A percentile compares a stretch with the other conserved stretches of the same genome.
These are phyloP conservation scores for Aquatica leii DNA, from an alignment of 2,888 invertebrate genomes.

Conservation along the genomic window DNA sequence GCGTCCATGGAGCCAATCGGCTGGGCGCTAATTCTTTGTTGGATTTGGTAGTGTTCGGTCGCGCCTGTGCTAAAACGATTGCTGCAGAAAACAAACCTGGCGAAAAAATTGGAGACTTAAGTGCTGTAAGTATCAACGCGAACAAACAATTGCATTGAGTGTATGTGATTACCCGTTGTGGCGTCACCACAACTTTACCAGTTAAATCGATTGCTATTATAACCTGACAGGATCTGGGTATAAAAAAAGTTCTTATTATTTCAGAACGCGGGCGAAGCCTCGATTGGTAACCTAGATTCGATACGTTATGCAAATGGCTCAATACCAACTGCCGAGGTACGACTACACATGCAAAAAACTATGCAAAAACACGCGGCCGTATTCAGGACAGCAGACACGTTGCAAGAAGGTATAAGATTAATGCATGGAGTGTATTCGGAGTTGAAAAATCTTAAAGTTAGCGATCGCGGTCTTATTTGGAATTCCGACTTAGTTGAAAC, in stretches of 20 bases:
- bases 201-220: too few species aligned
- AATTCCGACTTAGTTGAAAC: conserved; percentile 97
- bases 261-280: conserved; percentile 89
- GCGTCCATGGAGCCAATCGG: conserved; percentile 98
- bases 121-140: conserved; percentile 70
- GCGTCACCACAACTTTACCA: too few species aligned
- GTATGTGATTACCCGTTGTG: too few species aligned
- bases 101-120: conserved; percentile 75
- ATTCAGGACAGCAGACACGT: conserved; percentile 88
- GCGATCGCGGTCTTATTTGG: conserved; percentile 84
- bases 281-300: conserved; percentile 91
- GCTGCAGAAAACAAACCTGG: conserved; percentile 87
- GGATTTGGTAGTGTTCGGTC: conserved; percentile 97
- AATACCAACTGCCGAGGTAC: conserved; percentile 82
- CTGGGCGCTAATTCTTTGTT: conserved; percentile 98
- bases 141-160: too few species aligned
- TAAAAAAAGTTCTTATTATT: too few species aligned
- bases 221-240: too few species aligned
- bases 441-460: conserved; percentile 81
- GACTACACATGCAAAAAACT: conserved; percentile 93
- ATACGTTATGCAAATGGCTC: conserved; percentile 80
- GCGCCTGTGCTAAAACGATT: conserved; percentile 94
- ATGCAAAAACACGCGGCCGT: conserved; percentile 99
- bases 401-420: conserved; percentile 77
- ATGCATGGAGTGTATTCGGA: conserved; percentile 81